Evolutionary conservation across 2,888 invertebrate species (phyloP).

Genomic region (Orthosia gracilis): DNA sequence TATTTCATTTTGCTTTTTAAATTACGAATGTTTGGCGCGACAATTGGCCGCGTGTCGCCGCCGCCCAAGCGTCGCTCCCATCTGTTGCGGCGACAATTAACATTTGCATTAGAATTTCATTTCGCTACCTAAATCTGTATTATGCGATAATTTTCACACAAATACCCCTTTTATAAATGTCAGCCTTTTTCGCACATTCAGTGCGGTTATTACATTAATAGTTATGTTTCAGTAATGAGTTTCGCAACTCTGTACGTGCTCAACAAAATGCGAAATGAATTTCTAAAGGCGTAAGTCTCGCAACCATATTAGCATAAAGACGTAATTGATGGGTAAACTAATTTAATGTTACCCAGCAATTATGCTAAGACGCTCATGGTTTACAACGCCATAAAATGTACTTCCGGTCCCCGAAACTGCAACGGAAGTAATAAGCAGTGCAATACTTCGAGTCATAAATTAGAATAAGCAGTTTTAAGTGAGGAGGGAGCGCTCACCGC

Average conservation of each 20-base stretch:
- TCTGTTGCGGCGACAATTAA: conserved; percentile 88
- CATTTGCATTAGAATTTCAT: conserved; percentile 84
- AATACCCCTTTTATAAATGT: conserved; percentile 52
- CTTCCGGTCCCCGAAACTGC: conserved; percentile 87
- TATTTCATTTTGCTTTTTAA: conserved; percentile 91
- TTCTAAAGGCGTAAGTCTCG: conserved; percentile 69
- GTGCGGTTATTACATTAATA: conserved; percentile 48
- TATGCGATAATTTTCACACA: conserved; percentile 60
- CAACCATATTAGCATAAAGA: conserved; percentile 83
- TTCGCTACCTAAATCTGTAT: conserved; percentile 69
- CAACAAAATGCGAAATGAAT: conserved; percentile 71
- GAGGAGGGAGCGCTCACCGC: conserved; percentile 72
- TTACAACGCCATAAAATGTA: conserved; percentile 89
- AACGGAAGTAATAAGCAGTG: conserved; percentile 89
- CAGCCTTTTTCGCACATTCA: conserved; percentile 41
- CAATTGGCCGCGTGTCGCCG: conserved; percentile 82
- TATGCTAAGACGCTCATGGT: conserved; percentile 89
- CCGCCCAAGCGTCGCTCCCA: conserved; percentile 80
- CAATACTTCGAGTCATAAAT: conserved; percentile 88
- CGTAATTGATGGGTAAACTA: conserved; percentile 88
- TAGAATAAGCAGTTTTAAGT: conserved; percentile 89
- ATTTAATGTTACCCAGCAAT: conserved; percentile 89
- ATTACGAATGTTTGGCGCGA: conserved; percentile 90
- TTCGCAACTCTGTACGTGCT: conserved; percentile 55
- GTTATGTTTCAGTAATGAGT: conserved; percentile 62